Conservation (phyloP, 1,140 invertebrate genomes). For the Drosophila ananassae region DNA sequence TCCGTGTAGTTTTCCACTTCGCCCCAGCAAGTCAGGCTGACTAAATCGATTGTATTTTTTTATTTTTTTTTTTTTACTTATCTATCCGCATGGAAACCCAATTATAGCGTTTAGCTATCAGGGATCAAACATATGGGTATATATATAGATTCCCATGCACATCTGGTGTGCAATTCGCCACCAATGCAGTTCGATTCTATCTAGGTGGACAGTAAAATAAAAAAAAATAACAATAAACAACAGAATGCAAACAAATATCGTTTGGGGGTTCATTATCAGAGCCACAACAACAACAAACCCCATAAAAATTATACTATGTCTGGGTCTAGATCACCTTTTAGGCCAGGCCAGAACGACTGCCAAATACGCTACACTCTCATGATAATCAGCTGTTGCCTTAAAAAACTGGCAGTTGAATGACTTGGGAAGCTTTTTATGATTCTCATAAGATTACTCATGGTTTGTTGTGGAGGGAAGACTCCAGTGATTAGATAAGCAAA, state of each 20-base stretch:
- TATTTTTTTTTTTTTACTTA: conserved; percentile 20
- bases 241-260: conserved; percentile 38
- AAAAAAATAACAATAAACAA: conserved; percentile 30
- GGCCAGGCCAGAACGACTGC: conserved; percentile 24
- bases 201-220: conserved; percentile 3
- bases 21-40: conserved; percentile 11
- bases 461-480: conserved; percentile 28
- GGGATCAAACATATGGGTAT: not conserved
- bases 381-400: conserved; percentile 6
- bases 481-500: conserved; percentile 38
- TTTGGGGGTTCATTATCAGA: conserved; percentile 38
- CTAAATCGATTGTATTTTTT: conserved; percentile 2
- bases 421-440: conserved; percentile 29
- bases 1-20: conserved; percentile 17
- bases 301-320: conserved; percentile 17
- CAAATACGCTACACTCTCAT: conserved; percentile 14
- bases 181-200: conserved; percentile 17
- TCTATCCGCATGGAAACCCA: conserved; percentile 36
- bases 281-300: conserved; percentile 13
- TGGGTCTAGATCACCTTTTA: conserved; percentile 17
- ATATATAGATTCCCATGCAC: conserved; percentile 36
- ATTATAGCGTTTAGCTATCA: conserved; percentile 28
- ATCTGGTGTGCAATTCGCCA: conserved; percentile 1
- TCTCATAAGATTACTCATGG: conserved; percentile 35
- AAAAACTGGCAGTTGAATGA: conserved; percentile 41